Conservation (phyloP, 2,888 invertebrate species). For the Operophtera brumata region DNA sequence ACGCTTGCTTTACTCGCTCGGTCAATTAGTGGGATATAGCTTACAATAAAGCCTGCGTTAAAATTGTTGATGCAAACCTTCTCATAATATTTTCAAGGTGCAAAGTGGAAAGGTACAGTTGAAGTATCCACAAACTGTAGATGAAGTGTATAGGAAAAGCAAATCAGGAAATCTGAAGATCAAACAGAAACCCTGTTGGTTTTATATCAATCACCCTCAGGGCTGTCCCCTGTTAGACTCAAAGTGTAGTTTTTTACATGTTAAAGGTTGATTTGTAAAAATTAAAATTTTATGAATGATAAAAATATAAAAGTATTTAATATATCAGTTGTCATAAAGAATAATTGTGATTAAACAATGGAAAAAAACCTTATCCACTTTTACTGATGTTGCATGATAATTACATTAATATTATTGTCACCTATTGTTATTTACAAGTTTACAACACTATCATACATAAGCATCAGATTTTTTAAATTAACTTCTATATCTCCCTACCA, state of each 20-base stretch:
- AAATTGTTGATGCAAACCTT: too few relatives aligned
- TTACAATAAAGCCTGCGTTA: too few relatives aligned
- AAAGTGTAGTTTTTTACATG: constrained; percentile 88
- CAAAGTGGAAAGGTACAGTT: constrained; percentile 84
- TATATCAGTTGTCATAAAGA: constrained; percentile 29
- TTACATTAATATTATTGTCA: background rate
- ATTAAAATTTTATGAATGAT: constrained; percentile 25
- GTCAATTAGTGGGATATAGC: too few relatives aligned
- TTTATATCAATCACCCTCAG: constrained; percentile 90
- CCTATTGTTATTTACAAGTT: background rate
- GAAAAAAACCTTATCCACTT: background rate
- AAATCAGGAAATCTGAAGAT: constrained; percentile 49
- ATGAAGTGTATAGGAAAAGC: constrained; percentile 56
- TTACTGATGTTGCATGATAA: background rate
- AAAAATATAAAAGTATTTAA: constrained; percentile 35
- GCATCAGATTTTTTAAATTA: background rate
- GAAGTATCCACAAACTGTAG: constrained; percentile 80
- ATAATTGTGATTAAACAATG: background rate
- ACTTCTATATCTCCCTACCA: too few relatives aligned
- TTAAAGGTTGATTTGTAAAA: constrained; percentile 20
- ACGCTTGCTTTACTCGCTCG: too few relatives aligned
- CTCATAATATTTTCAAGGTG: constrained; percentile 88
- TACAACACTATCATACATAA: constrained; percentile 8
- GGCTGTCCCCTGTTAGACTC: constrained; percentile 86
- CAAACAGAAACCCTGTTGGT: constrained; percentile 90